A percentile compares a stretch with the other conserved stretches of the same genome.
phyloP scores from a whole-genome alignment of 2,113 vertebrate genomes.

The Scopus umbretta region DNA sequence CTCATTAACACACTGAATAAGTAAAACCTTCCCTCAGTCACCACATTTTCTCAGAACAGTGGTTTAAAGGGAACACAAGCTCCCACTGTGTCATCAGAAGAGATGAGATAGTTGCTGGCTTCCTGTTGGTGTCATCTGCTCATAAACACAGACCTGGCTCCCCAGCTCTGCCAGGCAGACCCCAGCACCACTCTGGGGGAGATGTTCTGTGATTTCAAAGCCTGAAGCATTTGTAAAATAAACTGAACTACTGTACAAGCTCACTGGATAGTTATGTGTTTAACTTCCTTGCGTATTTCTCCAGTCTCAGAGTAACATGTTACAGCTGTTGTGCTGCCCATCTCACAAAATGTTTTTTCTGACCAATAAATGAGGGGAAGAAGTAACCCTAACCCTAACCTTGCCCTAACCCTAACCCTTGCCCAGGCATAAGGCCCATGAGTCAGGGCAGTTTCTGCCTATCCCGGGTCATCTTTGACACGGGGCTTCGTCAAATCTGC shows the following conservation, averaged over 20 bases:
- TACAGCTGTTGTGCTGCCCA: background rate
- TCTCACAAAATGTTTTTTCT: background rate
- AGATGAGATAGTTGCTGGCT: background rate
- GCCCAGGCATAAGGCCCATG: background rate
- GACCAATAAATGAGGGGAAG: background rate
- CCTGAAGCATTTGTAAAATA: background rate
- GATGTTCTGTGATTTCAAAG: background rate
- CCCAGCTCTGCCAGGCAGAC: background rate
- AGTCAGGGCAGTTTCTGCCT: background rate
- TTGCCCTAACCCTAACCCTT: background rate
- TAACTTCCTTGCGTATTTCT: background rate
- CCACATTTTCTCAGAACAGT: background rate
- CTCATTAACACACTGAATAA: background rate
- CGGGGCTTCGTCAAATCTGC: accelerated
- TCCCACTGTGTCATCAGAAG: background rate
- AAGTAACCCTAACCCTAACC: background rate
- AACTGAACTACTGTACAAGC: background rate
- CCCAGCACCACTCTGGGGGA: background rate
- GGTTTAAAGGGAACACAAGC: background rate
- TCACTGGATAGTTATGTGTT: background rate
- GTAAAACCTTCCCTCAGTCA: background rate
- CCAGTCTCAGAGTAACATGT: background rate
- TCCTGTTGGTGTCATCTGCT: background rate
- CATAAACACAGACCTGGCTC: background rate
- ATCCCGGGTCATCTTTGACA: background rate